Conservation (phyloP, 2,888 invertebrate species). For the Tipula vernalis region DNA sequence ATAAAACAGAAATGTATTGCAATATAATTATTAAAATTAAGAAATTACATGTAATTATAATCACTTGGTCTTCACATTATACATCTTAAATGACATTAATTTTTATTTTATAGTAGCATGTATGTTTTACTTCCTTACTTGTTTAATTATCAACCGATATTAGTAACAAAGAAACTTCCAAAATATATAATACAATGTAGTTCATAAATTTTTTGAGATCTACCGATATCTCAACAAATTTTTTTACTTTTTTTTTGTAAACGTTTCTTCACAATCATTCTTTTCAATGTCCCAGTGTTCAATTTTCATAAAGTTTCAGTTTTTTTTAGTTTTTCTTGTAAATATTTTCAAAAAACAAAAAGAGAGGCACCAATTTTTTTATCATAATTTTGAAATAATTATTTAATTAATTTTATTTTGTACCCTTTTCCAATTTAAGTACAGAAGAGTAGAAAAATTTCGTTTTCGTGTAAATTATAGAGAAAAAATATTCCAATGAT, state of each 20-base stretch:
- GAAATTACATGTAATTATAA: neutral
- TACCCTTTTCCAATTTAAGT: neutral
- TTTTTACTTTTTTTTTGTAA: neutral
- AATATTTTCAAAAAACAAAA: neutral
- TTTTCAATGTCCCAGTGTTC: neutral
- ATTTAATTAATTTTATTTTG: neutral
- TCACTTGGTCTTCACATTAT: neutral
- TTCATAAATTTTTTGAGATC: neutral
- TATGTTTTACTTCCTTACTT: neutral
- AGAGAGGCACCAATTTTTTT: neutral
- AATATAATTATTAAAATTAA: neutral
- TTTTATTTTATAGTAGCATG: neutral
- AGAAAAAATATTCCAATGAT: neutral
- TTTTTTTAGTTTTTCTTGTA: neutral
- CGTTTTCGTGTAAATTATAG: neutral
- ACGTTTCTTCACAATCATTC: neutral
- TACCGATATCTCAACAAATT: neutral
- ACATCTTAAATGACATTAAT: neutral
- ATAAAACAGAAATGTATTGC: neutral
- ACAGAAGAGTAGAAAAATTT: neutral
- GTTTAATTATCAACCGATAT: neutral
- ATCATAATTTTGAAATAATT: neutral
- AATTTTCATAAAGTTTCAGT: neutral
- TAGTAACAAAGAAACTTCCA: neutral
- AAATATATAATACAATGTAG: neutral